Evolutionary conservation across 2,797 vertebrate genomes (phyloP), one percentile per base, ranked within the genome.

Genomic region (Sebastes ruberrimus): DNA sequence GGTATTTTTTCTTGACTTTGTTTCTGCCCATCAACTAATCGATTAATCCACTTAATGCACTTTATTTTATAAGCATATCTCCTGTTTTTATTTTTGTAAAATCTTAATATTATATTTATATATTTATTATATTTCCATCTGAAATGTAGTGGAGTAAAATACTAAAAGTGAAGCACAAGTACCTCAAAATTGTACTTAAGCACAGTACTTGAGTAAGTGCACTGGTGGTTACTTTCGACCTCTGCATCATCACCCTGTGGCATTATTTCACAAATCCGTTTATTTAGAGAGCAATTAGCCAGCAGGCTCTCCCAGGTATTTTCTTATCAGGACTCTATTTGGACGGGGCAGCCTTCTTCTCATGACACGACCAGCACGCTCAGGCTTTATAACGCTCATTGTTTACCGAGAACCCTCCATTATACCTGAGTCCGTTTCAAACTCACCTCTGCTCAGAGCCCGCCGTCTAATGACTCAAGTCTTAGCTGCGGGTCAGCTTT

Each of bases 371-470:
- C 89, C 92, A 88, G 92, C 95, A 62, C 78, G 89, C 91, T 93
- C 82, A 83, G 91, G 89, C 94, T 97, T 97, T 97, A 97, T 96
- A 94, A 95, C 95, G 80, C 94, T 95, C 94, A 93, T 23, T 97
- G 96, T 97, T 97, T 96, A 95, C 96, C 82, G 63, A 91, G 93
- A 95, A 95, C 94, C 95, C 94, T 96, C 93, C 94, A 74, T 96
- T 96, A 82, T 81, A 3, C 70, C 88, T 86, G 88, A 23, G 79
- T 69, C 87, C 62, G 80, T 88, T 69, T 83, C 71, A 96, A 90
- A 95, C 96, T 95, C 94, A 93, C 88, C 94, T 95, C 87, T 22
- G 85, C 94, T 95, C 88, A 94, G 71, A 95, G 89, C 76, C 92
- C 83, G 78, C 30, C 92, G 72, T 94, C 90, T 95, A 93, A 96